Evolutionary conservation across 2,113 vertebrate genomes (phyloP).

Genomic region (Phyllostomus hastatus): DNA sequence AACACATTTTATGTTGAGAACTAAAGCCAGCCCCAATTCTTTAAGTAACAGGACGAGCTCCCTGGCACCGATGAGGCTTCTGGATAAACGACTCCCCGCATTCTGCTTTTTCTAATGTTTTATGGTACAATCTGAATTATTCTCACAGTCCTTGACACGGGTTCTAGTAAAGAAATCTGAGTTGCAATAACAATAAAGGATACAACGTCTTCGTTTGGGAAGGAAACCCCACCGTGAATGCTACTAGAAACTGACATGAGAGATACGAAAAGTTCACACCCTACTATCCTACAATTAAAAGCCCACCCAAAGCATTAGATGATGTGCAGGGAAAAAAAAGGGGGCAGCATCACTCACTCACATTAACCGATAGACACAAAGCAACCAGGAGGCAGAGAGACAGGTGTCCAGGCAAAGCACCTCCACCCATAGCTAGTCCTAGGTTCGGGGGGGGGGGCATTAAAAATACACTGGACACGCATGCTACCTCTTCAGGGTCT

Average conservation of each 20-base stretch:
- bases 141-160: not conserved
- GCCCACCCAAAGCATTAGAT: not conserved
- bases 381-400: not conserved
- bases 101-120: not conserved
- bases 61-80: not conserved
- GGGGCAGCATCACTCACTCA: not conserved
- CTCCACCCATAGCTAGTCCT: not conserved
- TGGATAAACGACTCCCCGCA: not conserved
- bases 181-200: not conserved
- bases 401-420: not conserved
- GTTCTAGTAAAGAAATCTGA: not conserved
- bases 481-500: conserved; percentile 91
- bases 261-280: not conserved
- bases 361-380: not conserved
- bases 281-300: not conserved
- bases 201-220: not conserved
- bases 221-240: not conserved
- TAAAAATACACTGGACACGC: not conserved
- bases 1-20: not conserved
- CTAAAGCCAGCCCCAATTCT: not conserved
- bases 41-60: not conserved
- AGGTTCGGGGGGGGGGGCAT: too few species aligned
- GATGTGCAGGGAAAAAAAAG: not conserved
- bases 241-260: not conserved
- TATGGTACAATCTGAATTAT: not conserved